Evolutionary conservation across 2,797 vertebrate species (phyloP).

Genomic region (Hydrolagus colliei): DNA sequence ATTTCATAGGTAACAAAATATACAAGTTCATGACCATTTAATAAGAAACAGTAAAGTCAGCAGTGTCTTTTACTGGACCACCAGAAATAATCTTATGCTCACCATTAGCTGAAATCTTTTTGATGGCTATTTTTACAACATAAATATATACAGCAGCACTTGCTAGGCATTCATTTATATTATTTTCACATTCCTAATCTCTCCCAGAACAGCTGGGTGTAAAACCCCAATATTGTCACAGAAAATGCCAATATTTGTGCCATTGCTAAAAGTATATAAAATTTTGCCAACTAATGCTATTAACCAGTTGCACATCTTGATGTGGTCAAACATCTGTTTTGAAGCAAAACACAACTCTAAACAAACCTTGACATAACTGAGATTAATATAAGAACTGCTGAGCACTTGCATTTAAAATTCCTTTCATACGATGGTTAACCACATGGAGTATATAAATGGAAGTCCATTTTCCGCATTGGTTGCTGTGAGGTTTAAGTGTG

Average conservation of each 20-base stretch:
- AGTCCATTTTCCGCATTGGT: neutral
- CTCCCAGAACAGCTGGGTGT: neutral
- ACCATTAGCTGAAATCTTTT: neutral
- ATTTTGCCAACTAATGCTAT: neutral
- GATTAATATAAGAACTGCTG: conserved; percentile 1
- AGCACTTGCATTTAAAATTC: neutral
- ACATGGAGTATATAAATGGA: conserved; percentile 19
- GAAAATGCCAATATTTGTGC: neutral
- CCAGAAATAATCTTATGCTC: no score
- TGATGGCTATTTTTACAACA: neutral
- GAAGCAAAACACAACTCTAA: neutral
- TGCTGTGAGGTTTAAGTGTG: conserved; percentile 35
- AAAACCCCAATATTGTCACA: neutral
- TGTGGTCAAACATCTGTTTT: neutral
- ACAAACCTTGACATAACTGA: neutral
- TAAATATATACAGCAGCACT: neutral
- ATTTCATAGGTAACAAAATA: no score
- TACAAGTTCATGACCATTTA: no score
- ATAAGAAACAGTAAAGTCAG: no score
- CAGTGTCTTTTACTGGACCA: no score
- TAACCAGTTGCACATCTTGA: neutral
- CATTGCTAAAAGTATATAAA: neutral
- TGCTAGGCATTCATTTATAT: neutral
- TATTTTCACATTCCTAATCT: neutral
- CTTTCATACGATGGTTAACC: conserved; percentile 27